These are phyloP conservation scores for Benitochromis conjunctus DNA, from an alignment of 2,113 vertebrate species.

Conservation along the genomic window DNA sequence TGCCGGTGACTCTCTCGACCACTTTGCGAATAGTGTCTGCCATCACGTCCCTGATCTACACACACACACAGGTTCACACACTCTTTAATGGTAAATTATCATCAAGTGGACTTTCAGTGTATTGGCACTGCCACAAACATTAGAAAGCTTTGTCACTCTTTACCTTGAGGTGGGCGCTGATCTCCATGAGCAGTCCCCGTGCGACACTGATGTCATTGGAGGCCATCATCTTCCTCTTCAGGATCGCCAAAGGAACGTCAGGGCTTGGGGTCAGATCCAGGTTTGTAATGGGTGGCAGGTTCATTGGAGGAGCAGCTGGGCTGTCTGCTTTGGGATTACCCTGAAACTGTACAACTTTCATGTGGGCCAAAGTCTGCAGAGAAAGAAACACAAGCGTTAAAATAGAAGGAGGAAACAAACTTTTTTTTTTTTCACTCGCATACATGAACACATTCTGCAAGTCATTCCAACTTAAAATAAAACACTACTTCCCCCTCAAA, in stretches of 20 bases:
- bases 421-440: fast-evolving
- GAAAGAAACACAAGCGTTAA: not conserved
- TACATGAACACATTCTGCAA: not conserved
- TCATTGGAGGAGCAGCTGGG: constrained; percentile 34
- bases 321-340: constrained; percentile 68
- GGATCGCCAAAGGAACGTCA: constrained; percentile 87
- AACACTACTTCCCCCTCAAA: not conserved
- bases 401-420: not conserved
- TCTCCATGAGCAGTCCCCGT: constrained; percentile 71
- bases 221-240: constrained; percentile 87
- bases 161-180: constrained; percentile 81
- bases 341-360: constrained; percentile 91
- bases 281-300: constrained; percentile 66
- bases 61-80: not conserved
- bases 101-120: not conserved
- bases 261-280: constrained; percentile 86
- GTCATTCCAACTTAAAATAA: not conserved
- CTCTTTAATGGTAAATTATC: not conserved
- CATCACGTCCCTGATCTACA: constrained; percentile 73
- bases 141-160: not conserved
- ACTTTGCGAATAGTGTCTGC: constrained; percentile 76
- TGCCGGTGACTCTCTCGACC: constrained; percentile 69
- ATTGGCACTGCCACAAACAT: not conserved
- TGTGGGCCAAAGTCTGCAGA: constrained; percentile 82
- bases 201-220: constrained; percentile 76